Evolutionary conservation across 2,888 invertebrate species (phyloP).

Genomic region (Aelia acuminata): DNA sequence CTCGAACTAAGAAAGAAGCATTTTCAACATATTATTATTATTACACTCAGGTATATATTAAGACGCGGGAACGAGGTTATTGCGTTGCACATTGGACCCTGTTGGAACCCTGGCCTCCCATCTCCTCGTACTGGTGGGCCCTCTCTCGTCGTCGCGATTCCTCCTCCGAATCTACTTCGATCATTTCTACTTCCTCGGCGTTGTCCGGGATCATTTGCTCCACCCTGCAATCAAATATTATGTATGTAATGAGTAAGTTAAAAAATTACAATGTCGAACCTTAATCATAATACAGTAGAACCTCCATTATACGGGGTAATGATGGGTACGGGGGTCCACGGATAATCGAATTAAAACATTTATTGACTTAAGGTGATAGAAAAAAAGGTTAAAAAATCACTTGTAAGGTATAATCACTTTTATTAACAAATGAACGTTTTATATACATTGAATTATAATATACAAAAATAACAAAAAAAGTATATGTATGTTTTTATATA

Average conservation of each 20-base stretch:
- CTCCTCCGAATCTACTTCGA: constrained; percentile 84
- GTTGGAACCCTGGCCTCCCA: constrained; percentile 76
- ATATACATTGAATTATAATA: too few relatives aligned
- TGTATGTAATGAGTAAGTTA: neutral
- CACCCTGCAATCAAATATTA: constrained; percentile 68
- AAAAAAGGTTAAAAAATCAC: too few relatives aligned
- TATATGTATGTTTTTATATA: too few relatives aligned
- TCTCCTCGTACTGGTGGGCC: constrained; percentile 85
- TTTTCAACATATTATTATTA: too few relatives aligned
- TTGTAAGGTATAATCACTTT: too few relatives aligned
- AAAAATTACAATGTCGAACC: too few relatives aligned
- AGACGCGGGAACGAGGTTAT: constrained; percentile 70
- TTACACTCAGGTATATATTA: neutral
- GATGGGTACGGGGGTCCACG: too few relatives aligned
- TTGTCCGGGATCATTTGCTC: constrained; percentile 80
- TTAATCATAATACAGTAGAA: too few relatives aligned
- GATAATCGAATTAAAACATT: neutral
- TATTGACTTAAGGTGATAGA: neutral
- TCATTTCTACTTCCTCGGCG: constrained; percentile 81
- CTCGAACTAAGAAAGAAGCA: constrained; percentile 58
- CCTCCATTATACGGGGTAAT: too few relatives aligned
- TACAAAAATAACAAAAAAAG: too few relatives aligned
- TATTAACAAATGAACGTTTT: too few relatives aligned
- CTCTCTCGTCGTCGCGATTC: constrained; percentile 77
- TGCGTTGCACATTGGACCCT: constrained; percentile 85